Base-by-base conservation (phyloP, 2,888 invertebrate genomes). In the Morpho deidamia region DNA sequence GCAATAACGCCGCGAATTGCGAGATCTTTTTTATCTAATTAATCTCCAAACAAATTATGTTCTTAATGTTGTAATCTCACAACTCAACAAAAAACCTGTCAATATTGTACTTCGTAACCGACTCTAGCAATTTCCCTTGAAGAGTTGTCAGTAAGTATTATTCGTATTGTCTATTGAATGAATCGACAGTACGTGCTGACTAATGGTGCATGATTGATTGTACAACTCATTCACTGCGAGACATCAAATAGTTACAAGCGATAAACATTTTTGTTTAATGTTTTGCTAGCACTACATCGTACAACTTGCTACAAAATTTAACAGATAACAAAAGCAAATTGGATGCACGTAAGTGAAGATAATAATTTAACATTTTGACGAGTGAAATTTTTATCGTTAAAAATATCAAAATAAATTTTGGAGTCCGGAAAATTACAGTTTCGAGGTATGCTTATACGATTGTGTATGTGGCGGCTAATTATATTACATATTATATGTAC, bases 201-300 rank as follows among this genome's bases (percentile, higher is more conserved):
- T 84, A 81, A 83, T 80, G 78, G 78, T 74, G 72, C 72, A 72
- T 76, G 73, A 74, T 78, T 78, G 78, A 83, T 76, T 72, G 74
- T 75, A 67, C 81, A 78, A 78, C 73, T 82, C 80, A 82, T 79
- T 78, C 79, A 78, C 74, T 72, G 71, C 72, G 63, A 67, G 72
- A 74, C 76, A 76, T 73, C 67, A 66, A 69, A 74, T 71, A 66
- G 71, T 74, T 79, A 79, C 51, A 47, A 44, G 34, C 43, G 50
- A 52, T 57, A 23, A 48, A 40, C 44, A 49, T 53, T 57, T 53
- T 53, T 53, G 47, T 44, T 43, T 50, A 44, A 40, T 37, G 39
- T 48, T 44, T 50, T 39, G 12, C 23, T 8, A 37, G 12, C n/a
- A 35, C 23, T 32, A 42, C 32, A 23, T 42, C 23, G 32, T 44